These are phyloP conservation scores for Clarias gariepinus DNA, from an alignment of 2,113 vertebrate species.

Conservation along the genomic window DNA sequence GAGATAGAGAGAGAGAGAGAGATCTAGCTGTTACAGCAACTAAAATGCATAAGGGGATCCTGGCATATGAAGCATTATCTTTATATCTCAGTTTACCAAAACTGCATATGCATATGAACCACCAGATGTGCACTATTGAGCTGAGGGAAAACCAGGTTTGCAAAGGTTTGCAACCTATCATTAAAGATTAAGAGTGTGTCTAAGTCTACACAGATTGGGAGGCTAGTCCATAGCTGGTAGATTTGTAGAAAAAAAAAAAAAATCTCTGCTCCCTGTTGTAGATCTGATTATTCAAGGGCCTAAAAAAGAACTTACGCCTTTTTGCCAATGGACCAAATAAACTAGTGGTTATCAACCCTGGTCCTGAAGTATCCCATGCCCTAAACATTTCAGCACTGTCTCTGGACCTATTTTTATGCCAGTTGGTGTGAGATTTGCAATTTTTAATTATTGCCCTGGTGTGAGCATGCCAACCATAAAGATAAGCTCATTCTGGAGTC, in stretches of 20 bases:
- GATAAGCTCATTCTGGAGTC: background rate
- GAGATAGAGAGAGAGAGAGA: too few species aligned
- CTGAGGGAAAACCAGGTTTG: background rate
- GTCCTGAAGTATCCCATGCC: too few species aligned
- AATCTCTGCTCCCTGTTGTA: background rate
- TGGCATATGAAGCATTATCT: background rate
- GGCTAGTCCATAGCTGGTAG: background rate
- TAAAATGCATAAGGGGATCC: background rate
- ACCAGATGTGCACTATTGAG: background rate
- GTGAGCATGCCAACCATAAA: background rate
- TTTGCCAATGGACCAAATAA: background rate
- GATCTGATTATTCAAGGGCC: background rate
- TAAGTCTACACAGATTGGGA: background rate
- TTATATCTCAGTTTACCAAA: background rate
- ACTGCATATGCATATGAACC: background rate
- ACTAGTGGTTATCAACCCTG: too few species aligned
- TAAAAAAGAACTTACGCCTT: background rate
- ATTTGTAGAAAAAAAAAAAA: background rate
- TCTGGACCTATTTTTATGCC: too few species aligned
- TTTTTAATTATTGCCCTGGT: too few species aligned
- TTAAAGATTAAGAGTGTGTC: background rate
- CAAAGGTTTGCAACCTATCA: background rate
- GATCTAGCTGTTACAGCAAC: background rate
- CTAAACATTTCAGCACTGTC: too few species aligned
- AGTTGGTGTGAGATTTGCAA: too few species aligned